Percentiles rank a stretch among this genome's conserved stretches.
Evolutionary conservation across 2,113 vertebrate genomes (phyloP).

Genomic region (Choloepus hoffmanni): DNA sequence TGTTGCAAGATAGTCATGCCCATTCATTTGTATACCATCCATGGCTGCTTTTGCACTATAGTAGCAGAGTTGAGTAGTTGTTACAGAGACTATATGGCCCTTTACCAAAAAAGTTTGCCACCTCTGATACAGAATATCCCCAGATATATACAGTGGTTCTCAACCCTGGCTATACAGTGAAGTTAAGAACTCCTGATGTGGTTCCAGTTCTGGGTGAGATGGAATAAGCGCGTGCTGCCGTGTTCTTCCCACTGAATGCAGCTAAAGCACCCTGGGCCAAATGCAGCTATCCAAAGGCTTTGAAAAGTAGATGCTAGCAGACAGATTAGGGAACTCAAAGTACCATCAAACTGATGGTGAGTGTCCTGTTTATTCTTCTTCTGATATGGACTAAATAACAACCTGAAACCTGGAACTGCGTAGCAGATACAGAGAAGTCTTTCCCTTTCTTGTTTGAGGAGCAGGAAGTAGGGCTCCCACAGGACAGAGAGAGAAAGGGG

Average conservation of each 20-base stretch:
- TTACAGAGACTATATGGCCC: background rate
- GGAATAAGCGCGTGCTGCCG: background rate
- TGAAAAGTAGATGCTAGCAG: background rate
- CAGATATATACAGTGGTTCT: background rate
- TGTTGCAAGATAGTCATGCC: background rate
- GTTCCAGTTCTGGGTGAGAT: background rate
- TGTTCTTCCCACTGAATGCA: background rate
- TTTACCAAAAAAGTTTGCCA: background rate
- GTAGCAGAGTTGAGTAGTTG: background rate
- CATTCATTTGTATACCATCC: background rate
- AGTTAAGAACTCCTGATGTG: background rate
- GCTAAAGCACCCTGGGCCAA: background rate
- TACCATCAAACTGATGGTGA: background rate
- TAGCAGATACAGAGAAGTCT: background rate
- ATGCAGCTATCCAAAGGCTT: background rate
- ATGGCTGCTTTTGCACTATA: background rate
- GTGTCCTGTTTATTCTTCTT: conserved; percentile 21
- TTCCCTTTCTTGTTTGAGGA: background rate
- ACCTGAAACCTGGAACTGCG: background rate
- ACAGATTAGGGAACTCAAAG: background rate
- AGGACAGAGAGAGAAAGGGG: background rate
- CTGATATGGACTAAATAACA: background rate
- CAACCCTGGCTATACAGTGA: background rate
- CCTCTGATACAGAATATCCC: background rate
- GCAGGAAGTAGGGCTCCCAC: background rate